Evolutionary conservation across 37 sponge, comb jelly and placozoan genomes (phyloP).

Genomic region (Ianthella basta): DNA sequence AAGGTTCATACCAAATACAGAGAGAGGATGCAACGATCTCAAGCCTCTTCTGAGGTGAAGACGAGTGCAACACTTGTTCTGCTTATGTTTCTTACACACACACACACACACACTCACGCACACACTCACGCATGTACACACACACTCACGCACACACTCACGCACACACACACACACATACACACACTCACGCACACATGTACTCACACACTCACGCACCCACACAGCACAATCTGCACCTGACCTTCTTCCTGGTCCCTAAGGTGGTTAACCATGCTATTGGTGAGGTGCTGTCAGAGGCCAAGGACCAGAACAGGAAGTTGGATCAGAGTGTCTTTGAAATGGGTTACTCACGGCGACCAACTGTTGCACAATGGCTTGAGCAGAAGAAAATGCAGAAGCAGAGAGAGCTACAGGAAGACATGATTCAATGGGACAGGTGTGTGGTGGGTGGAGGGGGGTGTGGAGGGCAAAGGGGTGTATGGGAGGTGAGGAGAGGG

Average conservation of each 20-base stretch:
- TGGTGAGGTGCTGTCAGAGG: conserved; percentile 42
- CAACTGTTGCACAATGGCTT: conserved; percentile 87
- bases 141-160: conserved; percentile 1
- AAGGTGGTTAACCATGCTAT: conserved; percentile 48
- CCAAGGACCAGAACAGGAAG: conserved; percentile 50
- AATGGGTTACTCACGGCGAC: conserved; percentile 61
- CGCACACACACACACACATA: conserved; percentile 16
- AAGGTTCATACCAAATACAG: conserved; percentile 26
- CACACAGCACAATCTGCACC: background rate
- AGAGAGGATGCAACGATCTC: conserved; percentile 39
- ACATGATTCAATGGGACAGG: conserved; percentile 79
- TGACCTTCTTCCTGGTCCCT: background rate
- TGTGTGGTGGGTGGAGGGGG: background rate
- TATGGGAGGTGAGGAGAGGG: background rate
- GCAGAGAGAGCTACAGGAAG: conserved; percentile 57
- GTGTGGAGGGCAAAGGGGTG: background rate
- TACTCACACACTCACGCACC: conserved; percentile 1
- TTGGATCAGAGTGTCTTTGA: conserved; percentile 45
- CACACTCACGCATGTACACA: background rate
- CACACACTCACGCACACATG: background rate
- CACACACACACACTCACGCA: conserved; percentile 1
- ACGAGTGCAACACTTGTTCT: background rate
- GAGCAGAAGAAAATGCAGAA: conserved; percentile 70
- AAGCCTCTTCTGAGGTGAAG: conserved; percentile 42
- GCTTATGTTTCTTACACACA: background rate